phyloP scores from a whole-genome alignment of 1,140 invertebrate species.

The Planococcus citri region DNA sequence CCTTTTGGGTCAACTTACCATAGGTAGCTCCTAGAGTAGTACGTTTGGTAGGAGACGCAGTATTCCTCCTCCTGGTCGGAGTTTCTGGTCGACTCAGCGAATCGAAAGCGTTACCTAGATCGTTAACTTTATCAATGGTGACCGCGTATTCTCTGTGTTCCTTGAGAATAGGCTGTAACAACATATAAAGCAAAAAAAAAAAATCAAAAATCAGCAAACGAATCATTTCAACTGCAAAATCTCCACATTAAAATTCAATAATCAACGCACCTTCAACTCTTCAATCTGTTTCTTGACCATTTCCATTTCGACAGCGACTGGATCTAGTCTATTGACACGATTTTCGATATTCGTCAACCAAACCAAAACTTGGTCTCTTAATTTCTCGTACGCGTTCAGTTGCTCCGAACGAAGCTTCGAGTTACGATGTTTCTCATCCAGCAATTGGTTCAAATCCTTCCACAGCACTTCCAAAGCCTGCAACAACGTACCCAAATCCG shows the following conservation, averaged over 20 bases:
- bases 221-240: not conserved
- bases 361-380: slow-evolving; percentile 67
- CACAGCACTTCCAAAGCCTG: slow-evolving; percentile 68
- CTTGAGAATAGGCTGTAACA: slow-evolving; percentile 57
- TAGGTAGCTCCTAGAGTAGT: slow-evolving; percentile 33
- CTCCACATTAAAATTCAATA: not conserved
- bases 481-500: not conserved
- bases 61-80: slow-evolving; percentile 25
- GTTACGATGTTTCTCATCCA: slow-evolving; percentile 72
- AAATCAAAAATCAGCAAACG: slow-evolving; percentile 26
- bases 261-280: slow-evolving; percentile 44
- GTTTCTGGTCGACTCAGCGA: slow-evolving; percentile 44
- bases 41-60: slow-evolving; percentile 27
- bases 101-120: slow-evolving; percentile 71
- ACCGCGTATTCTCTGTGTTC: slow-evolving; percentile 76
- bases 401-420: slow-evolving; percentile 72
- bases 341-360: slow-evolving; percentile 75
- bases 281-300: slow-evolving; percentile 69
- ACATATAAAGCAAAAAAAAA: too few relatives aligned
- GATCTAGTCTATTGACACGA: slow-evolving; percentile 53
- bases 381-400: slow-evolving; percentile 65
- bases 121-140: slow-evolving; percentile 84
- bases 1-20: not conserved
- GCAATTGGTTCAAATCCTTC: slow-evolving; percentile 62
- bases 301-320: slow-evolving; percentile 77